A percentile compares a stretch with the other conserved stretches of the same genome.
phyloP scores from a whole-genome alignment of 2,888 invertebrate genomes.

The Gymnoscelis rufifasciata region DNA sequence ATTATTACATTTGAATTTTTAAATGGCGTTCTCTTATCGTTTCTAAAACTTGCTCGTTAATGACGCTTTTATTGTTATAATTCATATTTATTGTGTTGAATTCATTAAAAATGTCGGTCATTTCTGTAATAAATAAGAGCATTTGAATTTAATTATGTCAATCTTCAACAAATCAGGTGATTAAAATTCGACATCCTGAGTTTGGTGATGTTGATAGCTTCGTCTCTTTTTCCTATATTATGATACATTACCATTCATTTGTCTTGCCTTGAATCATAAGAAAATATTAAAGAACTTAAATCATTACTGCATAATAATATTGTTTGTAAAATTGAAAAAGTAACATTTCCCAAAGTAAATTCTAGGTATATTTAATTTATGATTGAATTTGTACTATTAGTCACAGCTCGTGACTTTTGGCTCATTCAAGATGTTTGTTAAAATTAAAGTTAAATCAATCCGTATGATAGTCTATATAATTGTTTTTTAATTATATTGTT shows the following conservation, averaged over 20 bases:
- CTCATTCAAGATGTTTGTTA: too few species aligned
- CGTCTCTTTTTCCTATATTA: neutral
- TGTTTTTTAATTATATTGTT: too few species aligned
- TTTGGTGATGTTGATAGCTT: neutral
- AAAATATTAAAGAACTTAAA: neutral
- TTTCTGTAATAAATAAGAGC: conserved; percentile 17
- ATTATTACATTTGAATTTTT: conserved; percentile 18
- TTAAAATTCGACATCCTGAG: conserved; percentile 9
- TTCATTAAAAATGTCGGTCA: conserved; percentile 11
- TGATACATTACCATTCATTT: neutral
- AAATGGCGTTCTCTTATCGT: conserved; percentile 13
- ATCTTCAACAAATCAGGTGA: conserved; percentile 6
- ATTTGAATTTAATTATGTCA: conserved; percentile 18
- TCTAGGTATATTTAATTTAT: too few species aligned
- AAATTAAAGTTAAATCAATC: too few species aligned
- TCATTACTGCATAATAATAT: neutral
- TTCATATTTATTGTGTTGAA: conserved; percentile 19
- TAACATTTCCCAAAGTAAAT: too few species aligned
- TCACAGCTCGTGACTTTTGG: too few species aligned
- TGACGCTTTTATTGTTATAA: conserved; percentile 19
- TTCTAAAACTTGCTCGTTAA: conserved; percentile 12
- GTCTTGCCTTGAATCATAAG: neutral
- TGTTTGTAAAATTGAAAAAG: too few species aligned
- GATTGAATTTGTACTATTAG: too few species aligned
- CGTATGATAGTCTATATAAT: too few species aligned